Evolutionary conservation across 2,888 invertebrate species (phyloP), one percentile per base, ranked within the genome.

Genomic region (Heliconius hortense): DNA sequence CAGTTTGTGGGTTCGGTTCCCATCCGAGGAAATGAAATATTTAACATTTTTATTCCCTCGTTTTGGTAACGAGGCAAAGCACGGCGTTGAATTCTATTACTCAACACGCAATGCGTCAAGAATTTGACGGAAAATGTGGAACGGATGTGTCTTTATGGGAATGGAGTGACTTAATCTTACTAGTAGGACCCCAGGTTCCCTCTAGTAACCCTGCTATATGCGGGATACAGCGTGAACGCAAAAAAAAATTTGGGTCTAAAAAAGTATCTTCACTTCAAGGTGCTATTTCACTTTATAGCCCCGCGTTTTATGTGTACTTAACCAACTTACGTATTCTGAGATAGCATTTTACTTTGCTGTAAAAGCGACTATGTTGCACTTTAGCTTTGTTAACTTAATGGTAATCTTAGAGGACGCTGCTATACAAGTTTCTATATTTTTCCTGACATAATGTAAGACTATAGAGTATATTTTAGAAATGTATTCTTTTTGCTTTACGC

Each of bases 341-440:
- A 26, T 68, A 53, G 48, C 26, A 68, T 67, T 64, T 64, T 35
- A 31, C n/a, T 64, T 64, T 64, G 43, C 67, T 43, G 67, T 67
- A 18, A 67, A 67, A 48, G 26, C 43, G 26, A 68, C 68, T 21
- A n/a, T 68, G 68, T 68, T 48, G 48, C 66, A 39, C 43, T 48
- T 68, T 28, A 48, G 48, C 43, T 28, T 48, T 28, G 21, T 48
- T 68, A 48, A 18, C 15, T 26, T 67, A 43, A 43, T 48, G 26
- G 10, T 48, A 43, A 53, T 26, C 18, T 48, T 11, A 24, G 15
- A 43, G 67, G 24, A 39, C 43, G 18, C 3, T 4, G 13, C 18
- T 64, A 39, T 64, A n/a, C 26, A 15, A 15, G 26, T 15, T 15
- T 24, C 4, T 15, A 60, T 60, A 60, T 7, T 7, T 15, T 26